Conservation (phyloP, 1,140 invertebrate genomes). For the Palaemon carinicauda region DNA sequence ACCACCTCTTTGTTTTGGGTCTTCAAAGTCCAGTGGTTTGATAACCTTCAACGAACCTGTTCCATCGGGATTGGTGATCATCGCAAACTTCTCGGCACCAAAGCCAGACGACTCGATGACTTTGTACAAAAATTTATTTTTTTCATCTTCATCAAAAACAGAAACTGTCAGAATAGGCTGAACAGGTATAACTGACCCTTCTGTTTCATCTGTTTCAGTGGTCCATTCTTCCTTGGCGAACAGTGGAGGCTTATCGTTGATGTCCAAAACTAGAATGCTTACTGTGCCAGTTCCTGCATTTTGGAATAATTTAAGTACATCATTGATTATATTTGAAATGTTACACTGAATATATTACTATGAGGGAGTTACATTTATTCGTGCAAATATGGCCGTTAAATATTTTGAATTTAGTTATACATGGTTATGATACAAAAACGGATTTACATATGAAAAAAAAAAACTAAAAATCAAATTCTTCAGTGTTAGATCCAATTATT, state of each 20-base stretch:
- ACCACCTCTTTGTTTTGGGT: conserved; percentile 89
- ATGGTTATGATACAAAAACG: too few relatives aligned
- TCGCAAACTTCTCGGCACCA: conserved; percentile 95
- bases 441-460: too few relatives aligned
- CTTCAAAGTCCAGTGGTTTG: conserved; percentile 91
- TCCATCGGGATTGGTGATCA: conserved; percentile 95
- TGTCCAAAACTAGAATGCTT: conserved; percentile 92
- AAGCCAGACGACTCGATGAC: conserved; percentile 93
- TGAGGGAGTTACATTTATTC: neutral
- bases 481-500: too few relatives aligned
- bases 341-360: too few relatives aligned
- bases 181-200: conserved; percentile 89
- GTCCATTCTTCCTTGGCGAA: conserved; percentile 97
- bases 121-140: conserved; percentile 96
- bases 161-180: conserved; percentile 93
- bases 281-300: conserved; percentile 82
- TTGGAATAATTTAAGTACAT: conserved; percentile 21
- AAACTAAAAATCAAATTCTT: too few relatives aligned
- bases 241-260: conserved; percentile 92
- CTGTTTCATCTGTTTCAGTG: conserved; percentile 95
- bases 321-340: neutral
- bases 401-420: too few relatives aligned
- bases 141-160: conserved; percentile 95
- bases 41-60: conserved; percentile 95
- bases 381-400: too few relatives aligned